Conservation (phyloP, 2,888 invertebrate species). For the Tenthredo scrophulariae region DNA sequence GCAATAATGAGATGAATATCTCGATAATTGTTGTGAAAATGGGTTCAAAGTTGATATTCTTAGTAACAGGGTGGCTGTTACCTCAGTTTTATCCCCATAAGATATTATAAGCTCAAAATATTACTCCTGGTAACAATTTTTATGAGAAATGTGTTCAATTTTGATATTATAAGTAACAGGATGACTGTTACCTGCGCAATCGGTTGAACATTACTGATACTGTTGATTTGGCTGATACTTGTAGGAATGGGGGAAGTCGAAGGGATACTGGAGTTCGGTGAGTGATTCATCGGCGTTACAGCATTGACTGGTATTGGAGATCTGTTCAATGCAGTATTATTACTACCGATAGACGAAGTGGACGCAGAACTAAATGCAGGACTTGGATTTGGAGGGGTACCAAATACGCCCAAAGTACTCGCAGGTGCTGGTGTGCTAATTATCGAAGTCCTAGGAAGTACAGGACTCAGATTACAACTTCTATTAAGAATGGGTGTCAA, state of each 20-base stretch:
- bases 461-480: conserved; percentile 71
- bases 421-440: conserved; percentile 62
- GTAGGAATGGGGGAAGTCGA: conserved; percentile 65
- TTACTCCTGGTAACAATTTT: not conserved
- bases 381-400: conserved; percentile 70
- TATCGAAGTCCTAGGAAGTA: conserved; percentile 65
- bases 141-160: not conserved
- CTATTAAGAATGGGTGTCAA: conserved; percentile 72
- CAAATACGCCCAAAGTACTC: conserved; percentile 63
- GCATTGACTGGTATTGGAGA: conserved; percentile 69
- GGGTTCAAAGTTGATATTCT: not conserved
- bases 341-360: conserved; percentile 71
- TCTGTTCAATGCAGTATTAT: conserved; percentile 65
- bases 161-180: not conserved
- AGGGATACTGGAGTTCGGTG: conserved; percentile 67
- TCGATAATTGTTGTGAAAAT: not conserved
- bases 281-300: conserved; percentile 64
- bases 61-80: not conserved
- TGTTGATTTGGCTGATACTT: conserved; percentile 4
- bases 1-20: not conserved
- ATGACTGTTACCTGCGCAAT: conserved; percentile 38
- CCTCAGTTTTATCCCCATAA: not conserved
- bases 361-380: conserved; percentile 75
- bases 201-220: not conserved
- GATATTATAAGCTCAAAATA: not conserved